Percentiles rank a stretch among this genome's conserved stretches.
Evolutionary conservation across 2,113 vertebrate genomes (phyloP).

Genomic region (Mirza zaza): DNA sequence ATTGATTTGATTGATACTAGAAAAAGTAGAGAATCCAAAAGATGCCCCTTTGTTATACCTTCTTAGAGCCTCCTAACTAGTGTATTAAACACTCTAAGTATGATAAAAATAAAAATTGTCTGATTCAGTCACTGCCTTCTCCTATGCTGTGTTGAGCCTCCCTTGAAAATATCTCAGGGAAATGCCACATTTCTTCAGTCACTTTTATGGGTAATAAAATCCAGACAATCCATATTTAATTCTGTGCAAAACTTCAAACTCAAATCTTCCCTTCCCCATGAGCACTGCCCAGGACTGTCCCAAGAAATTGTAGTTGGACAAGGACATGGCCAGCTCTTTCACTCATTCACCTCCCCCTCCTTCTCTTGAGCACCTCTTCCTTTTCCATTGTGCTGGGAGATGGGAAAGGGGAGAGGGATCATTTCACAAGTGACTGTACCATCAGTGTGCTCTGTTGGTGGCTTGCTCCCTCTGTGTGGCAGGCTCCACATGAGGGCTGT

Average conservation of each 20-base stretch:
- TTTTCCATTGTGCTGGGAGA: not conserved
- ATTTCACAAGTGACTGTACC: not conserved
- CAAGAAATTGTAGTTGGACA: not conserved
- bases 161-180: not conserved
- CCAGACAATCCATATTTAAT: not conserved
- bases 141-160: not conserved
- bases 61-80: not conserved
- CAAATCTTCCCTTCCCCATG: not conserved
- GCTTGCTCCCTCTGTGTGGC: not conserved
- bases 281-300: not conserved
- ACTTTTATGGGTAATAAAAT: not conserved
- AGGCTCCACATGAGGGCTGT: not conserved
- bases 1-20: not conserved
- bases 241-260: not conserved
- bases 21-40: not conserved
- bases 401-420: not conserved
- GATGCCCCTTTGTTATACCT: not conserved
- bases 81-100: not conserved
- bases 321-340: not conserved
- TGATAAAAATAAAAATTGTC: not conserved
- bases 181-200: not conserved
- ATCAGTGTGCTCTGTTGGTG: not conserved
- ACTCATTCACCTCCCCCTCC: not conserved
- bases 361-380: not conserved
- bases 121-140: not conserved